Evolutionary conservation across 2,797 vertebrate genomes (phyloP), one percentile per base, ranked within the genome.

Genomic region (Aldrovandia affinis): DNA sequence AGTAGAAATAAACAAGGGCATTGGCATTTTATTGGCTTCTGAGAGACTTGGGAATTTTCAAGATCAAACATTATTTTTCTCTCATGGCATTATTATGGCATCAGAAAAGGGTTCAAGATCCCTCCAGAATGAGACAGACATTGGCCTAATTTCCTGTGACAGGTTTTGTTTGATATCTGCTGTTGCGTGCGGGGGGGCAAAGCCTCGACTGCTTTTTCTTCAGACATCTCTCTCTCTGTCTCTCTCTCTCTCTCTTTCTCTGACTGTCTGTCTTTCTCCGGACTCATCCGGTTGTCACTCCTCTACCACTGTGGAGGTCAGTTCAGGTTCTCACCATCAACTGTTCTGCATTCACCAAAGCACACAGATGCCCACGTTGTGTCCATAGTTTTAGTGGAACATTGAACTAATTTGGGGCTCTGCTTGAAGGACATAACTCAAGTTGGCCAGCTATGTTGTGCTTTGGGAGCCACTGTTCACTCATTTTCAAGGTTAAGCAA

Each of bases 21-120:
- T 88, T 85, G 89, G 86, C 88, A 78, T 88, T 84, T 89, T 86
- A 88, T 88, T 87, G 65, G 78, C 47, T 85, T 80, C 73, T 36
- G 75, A 81, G n/a, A 57, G 55, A 70, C 78, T 75, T 55, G 61
- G 83, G 77, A 80, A 52, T 28, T 86, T 87, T 87, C 30, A 84
- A 77, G 78, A 59, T 36, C 28, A 68, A 77, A 70, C 65, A 36
- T 36, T 18, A 30, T 65, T 30, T 65, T 70, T 70, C 30, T 86
- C 59, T 47, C 77, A 80, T 80, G 65, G 79, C 42, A 10, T 22
- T 47, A 78, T 84, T 85, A 59, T 80, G 78, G 59, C 78, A 36
- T 83, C 47, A 57, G 54, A 52, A 79, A 83, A 77, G 47, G 80
- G 10, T 83, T 86, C 55, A 47, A 70, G 61, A 1, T 88, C 86